Base-by-base conservation (phyloP, 92 coral and sea anemone species). In the Epizoanthus ramosus region DNA sequence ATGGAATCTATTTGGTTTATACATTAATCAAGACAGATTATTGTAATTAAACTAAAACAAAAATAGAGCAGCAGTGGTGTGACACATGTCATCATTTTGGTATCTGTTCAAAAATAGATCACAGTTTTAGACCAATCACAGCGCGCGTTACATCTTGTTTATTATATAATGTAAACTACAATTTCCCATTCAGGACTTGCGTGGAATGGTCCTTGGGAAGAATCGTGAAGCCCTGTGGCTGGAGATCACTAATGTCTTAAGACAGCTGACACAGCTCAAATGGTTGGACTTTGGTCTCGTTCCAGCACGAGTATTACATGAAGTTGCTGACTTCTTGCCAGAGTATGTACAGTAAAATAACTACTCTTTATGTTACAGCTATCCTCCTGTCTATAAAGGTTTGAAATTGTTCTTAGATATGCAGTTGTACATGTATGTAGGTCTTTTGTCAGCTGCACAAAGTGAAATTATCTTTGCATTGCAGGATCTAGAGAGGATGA, bases 281-380 rank as follows among this genome's bases (percentile, higher is more conserved):
- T 85, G 90, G 88, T 67, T 91, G 73, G 94, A 91, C 67, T 91
- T 91, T 81, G 94, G 94, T 12, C 87, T 81, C 19, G 94, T 91
- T 4, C 94, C 94, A 69, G 86, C 91, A 52, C 77, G 89, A 61
- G 87, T 91, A 14, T 81, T 91, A 28, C 94, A 91, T 14, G 91
- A 91, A 66, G 91, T 88, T 3, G 69, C 88, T 10, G 94, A 88
- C 70, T 52, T 68, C 22, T 82, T 75, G 68, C 89, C 91, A 24
- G 90, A 88, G 94, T 91, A 88, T 65, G 91, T 71, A 33, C 24
- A 16, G 19, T 28, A 2, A 6, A 8, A 63, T 9, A 63, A 63
- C 24, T 63, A 15, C 23, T 63, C 23, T 22, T 22, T 63, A 22
- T 15, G 12, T 16, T 22, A 79, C 16, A 64, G 17, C 57, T 60